Evolutionary conservation across 1,140 invertebrate genomes (phyloP), one percentile per base, ranked within the genome.

Genomic region (Camponotus vicinus): DNA sequence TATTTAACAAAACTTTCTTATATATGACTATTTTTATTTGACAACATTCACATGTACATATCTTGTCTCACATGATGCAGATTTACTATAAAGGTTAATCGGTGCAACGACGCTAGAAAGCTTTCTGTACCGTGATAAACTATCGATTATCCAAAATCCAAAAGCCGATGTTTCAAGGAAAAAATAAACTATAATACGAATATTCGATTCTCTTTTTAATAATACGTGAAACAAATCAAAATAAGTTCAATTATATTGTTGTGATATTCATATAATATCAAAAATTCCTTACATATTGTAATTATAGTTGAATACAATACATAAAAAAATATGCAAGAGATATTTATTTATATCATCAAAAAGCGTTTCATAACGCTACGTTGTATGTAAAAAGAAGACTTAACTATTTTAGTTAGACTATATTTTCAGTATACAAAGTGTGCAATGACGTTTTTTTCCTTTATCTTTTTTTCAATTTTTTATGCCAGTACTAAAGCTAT

Each of bases 41-140:
- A 13, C 57, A 85, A 76, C 87, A 80, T 66, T 88, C 70, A 70
- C 75, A 45, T 86, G 85, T 67, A 40, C 49, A 27, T 27, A 27
- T 27, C 79, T 67, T 15, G 78, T 77, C 64, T 71, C 45, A 80
- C 77, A 86, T 88, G 66, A 45, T 52, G 86, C 59, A 82, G 11
- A 34, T 75, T 75, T 49, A 45, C 57, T 42, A 75, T 90, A 90
- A 90, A 90, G 89, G 86, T 88, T 87, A 88, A 84, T 83, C 78
- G 69, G 86, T 90, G 89, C 89, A 90, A 86, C 89, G 89, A 83
- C 90, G 89, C 83, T 59, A 83, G 61, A 59, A 88, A 73, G 61
- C 78, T 76, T 78, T 83, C 76, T 77, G 84, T 86, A 88, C 84
- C 80, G 76, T 79, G 88, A 89, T 69, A 55, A 88, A 66, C 45